A percentile compares a stretch with the other conserved stretches of the same genome.
These are phyloP conservation scores for Pandion haliaetus DNA, from an alignment of 2,113 vertebrate species.

Conservation along the genomic window DNA sequence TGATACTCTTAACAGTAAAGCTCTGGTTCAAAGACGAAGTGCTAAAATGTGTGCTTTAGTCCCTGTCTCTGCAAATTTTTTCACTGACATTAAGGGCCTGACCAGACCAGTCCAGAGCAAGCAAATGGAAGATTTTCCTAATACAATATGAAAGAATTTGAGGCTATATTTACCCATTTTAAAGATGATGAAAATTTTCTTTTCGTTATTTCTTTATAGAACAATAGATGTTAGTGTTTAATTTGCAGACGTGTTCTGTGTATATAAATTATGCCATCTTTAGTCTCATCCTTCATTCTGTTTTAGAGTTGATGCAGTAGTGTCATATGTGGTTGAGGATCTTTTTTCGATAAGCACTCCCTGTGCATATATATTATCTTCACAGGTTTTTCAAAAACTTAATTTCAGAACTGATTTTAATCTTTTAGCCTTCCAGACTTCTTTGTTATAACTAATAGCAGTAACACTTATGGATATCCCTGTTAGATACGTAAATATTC, in stretches of 20 bases:
- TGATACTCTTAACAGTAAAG: no score
- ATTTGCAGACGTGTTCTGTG: neutral
- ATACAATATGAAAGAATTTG: no score
- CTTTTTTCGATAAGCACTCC: neutral
- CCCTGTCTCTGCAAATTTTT: no score
- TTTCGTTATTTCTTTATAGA: no score
- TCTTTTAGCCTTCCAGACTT: neutral
- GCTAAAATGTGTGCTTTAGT: no score
- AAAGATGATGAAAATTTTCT: no score
- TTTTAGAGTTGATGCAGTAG: neutral
- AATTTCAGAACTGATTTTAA: neutral
- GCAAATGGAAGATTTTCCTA: no score
- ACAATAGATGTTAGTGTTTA: no score
- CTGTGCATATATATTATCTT: neutral
- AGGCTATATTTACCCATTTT: no score
- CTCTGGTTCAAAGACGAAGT: no score
- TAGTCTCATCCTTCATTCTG: neutral
- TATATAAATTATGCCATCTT: neutral
- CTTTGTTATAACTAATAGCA: neutral
- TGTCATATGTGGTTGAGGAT: neutral
- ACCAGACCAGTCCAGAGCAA: no score
- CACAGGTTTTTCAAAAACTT: neutral
- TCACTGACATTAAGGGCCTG: no score
- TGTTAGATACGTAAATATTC: neutral
- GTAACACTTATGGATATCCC: neutral